A percentile compares a stretch with the other conserved stretches of the same genome.
Evolutionary conservation across 2,113 vertebrate species (phyloP).

Genomic region (Prunella fulvescens): DNA sequence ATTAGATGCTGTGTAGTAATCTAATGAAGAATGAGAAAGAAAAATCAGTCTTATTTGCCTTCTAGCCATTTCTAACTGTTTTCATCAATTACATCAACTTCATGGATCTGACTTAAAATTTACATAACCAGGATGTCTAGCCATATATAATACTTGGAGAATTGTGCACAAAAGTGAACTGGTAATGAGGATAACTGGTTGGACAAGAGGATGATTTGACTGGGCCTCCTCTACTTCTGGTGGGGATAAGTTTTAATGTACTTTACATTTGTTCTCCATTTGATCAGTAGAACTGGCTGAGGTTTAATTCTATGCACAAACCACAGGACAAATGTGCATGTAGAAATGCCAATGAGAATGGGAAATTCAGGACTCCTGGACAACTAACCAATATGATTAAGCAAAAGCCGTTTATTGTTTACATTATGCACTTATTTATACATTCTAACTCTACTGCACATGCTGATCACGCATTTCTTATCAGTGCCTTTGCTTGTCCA

Average conservation of each 20-base stretch:
- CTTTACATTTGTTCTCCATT: neutral
- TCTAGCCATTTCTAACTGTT: neutral
- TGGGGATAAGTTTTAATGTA: rapidly evolving
- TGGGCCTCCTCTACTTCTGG: neutral
- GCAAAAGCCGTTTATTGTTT: neutral
- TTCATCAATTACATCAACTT: neutral
- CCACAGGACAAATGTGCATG: rapidly evolving
- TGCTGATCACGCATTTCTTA: neutral
- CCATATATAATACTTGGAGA: neutral
- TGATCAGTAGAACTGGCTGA: neutral
- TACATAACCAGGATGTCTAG: neutral
- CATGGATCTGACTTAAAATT: neutral
- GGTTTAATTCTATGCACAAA: neutral
- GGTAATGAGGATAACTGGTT: neutral
- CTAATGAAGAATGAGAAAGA: neutral
- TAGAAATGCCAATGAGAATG: neutral
- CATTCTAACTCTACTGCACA: neutral
- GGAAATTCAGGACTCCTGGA: neutral
- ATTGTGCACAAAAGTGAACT: neutral
- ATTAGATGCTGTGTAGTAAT: neutral
- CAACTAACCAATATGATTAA: neutral
- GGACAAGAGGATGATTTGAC: neutral
- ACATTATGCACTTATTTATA: neutral
- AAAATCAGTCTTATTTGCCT: neutral
- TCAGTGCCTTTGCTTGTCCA: neutral